These are phyloP conservation scores for Heliconius erato DNA, from an alignment of 2,888 invertebrate species.

Conservation along the genomic window DNA sequence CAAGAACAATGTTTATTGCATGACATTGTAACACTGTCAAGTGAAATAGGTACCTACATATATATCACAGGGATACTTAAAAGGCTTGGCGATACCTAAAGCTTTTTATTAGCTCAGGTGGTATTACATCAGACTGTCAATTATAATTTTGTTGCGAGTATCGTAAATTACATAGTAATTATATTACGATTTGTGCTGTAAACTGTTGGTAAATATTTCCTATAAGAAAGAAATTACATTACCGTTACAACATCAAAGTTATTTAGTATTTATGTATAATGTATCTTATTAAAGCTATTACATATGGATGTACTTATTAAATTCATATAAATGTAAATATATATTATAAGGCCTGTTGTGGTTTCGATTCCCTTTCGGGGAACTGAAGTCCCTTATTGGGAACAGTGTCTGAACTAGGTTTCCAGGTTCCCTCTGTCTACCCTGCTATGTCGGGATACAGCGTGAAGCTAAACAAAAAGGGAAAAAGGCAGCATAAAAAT, in stretches of 20 bases:
- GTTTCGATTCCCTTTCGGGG: too few species aligned
- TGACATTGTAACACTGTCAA: conserved; percentile 14
- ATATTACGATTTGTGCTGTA: conserved; percentile 35
- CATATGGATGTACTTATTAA: not conserved
- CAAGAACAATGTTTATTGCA: not conserved
- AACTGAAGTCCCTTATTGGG: too few species aligned
- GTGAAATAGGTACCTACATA: conserved; percentile 8
- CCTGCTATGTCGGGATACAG: too few species aligned
- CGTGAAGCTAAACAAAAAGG: too few species aligned
- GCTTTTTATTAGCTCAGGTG: conserved; percentile 54
- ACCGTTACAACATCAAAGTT: not conserved
- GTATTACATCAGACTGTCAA: conserved; percentile 60
- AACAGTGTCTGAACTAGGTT: too few species aligned
- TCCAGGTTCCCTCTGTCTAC: too few species aligned
- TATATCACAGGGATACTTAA: too few species aligned
- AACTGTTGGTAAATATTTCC: conserved; percentile 30
- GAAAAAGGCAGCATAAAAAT: too few species aligned
- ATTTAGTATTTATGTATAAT: not conserved
- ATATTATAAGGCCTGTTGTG: too few species aligned
- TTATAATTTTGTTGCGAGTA: conserved; percentile 33
- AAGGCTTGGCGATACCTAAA: conserved; percentile 25
- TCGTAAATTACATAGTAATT: conserved; percentile 44
- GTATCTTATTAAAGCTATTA: not conserved
- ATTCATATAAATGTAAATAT: too few species aligned
- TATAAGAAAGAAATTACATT: conserved; percentile 26